These are phyloP conservation scores for Melanotus villosus DNA, from an alignment of 2,888 invertebrate species.

Conservation along the genomic window DNA sequence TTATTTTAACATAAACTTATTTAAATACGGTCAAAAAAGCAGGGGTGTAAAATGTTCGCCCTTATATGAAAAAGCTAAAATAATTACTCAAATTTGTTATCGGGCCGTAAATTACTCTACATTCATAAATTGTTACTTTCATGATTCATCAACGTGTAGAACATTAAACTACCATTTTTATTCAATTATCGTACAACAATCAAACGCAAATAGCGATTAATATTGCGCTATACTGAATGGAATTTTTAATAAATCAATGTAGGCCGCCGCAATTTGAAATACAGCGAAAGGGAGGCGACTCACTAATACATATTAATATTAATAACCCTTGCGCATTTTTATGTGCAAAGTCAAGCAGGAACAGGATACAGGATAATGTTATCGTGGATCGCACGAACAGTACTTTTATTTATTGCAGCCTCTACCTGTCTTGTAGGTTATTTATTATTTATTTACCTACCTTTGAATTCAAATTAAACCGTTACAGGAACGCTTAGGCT, in stretches of 20 bases:
- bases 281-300: conserved; percentile 41
- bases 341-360: conserved; percentile 33
- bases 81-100: background rate
- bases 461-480: conserved; percentile 18
- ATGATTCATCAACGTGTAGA: conserved; percentile 8
- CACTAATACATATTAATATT: conserved; percentile 40
- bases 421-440: conserved; percentile 15
- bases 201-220: conserved; percentile 33
- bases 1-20: too few species aligned
- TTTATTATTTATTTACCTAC: conserved; percentile 28
- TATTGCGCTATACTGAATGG: conserved; percentile 28
- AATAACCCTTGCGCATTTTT: conserved; percentile 38
- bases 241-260: conserved; percentile 44
- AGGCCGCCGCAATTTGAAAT: conserved; percentile 30
- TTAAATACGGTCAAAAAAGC: too few species aligned
- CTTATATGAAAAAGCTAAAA: background rate
- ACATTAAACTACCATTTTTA: conserved; percentile 30
- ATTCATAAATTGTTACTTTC: conserved; percentile 2
- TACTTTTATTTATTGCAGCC: conserved; percentile 27
- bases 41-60: background rate
- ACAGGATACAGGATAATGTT: conserved; percentile 34
- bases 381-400: conserved; percentile 32
- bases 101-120: background rate
- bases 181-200: conserved; percentile 34
- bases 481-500: too few species aligned